Base-by-base conservation (phyloP, 2,113 vertebrate genomes). In the Muntiacus muntjak region DNA sequence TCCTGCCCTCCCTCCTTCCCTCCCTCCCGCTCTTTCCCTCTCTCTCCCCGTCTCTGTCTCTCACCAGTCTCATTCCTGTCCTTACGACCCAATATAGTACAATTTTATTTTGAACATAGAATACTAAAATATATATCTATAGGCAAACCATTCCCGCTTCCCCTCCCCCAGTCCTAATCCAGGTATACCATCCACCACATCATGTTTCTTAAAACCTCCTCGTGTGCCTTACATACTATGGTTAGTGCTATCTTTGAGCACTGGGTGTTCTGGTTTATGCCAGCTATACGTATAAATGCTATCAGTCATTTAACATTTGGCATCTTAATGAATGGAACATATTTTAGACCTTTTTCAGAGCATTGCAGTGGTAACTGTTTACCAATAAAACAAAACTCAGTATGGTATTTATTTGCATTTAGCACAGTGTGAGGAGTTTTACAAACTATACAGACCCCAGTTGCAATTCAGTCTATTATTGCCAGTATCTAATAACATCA, bases 51-150 rank as follows among this genome's bases (percentile, higher is more conserved):
- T 52, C 50, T 52, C 4, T 16, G 3, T 52, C 50, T 52, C 33
- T 9, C 33, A 79, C 47, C 76, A 11, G 55, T 85, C 30, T 96
- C 9, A 85, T 4, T 64, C 67, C 57, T 36, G 43, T 5, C 54
- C 50, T 84, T 6, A 23, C 25, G 43, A 89, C 89, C 6, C 45
- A 40, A 47, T 83, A 84, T 7, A 87, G 2, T 84, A 55, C 57
- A 89, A 74, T 97, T 97, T 91, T 93, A 93, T 95, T 97, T 89
- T 95, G 28, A 26, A 84, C 23, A 45, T 94, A 74, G 50, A 95
- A 50, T 33, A 84, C 43, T 89, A 84, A 95, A 95, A 96, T 76
- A 2, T 86, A 5, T 95, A 47, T 55, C 2, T 30, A 21, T 52
- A 60, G 82, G 16, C 50, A 81, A 10, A 91, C 45, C 28, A 86